Evolutionary conservation across 2,113 vertebrate species (phyloP).

Genomic region (Malurus elegans): DNA sequence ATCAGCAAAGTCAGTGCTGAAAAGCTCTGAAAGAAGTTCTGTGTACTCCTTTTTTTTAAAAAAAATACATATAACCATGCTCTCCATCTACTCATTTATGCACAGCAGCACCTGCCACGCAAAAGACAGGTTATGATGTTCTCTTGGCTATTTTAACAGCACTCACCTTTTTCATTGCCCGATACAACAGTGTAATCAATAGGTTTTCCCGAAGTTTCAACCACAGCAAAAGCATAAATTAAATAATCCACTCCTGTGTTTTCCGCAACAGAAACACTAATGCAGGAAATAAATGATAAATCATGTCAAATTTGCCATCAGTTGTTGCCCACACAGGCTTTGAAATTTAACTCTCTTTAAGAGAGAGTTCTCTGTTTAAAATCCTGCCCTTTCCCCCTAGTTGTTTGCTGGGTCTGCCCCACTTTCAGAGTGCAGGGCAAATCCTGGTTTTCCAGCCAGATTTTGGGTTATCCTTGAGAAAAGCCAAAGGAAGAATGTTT

Average conservation of each 20-base stretch:
- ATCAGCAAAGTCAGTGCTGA: background rate
- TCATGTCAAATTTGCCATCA: background rate
- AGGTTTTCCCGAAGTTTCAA: background rate
- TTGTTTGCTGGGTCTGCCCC: background rate
- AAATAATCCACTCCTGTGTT: constrained; percentile 36
- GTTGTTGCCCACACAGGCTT: background rate
- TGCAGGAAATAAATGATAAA: background rate
- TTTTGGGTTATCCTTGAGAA: background rate
- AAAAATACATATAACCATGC: background rate
- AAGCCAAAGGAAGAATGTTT: background rate
- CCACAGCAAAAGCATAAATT: constrained; percentile 17
- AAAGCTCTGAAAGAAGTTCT: background rate
- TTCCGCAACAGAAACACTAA: constrained; percentile 10
- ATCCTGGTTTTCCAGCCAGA: background rate
- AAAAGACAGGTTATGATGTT: background rate
- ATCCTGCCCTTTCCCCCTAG: background rate
- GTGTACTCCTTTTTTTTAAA: background rate
- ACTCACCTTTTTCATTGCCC: constrained; percentile 66
- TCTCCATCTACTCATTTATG: background rate
- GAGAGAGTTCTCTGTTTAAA: background rate
- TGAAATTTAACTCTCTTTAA: background rate
- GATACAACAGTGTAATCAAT: constrained; percentile 39
- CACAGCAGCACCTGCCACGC: background rate
- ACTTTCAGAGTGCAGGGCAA: background rate
- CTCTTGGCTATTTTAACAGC: background rate